phyloP scores from a whole-genome alignment of 2,888 invertebrate genomes.

The Nebria brevicollis region DNA sequence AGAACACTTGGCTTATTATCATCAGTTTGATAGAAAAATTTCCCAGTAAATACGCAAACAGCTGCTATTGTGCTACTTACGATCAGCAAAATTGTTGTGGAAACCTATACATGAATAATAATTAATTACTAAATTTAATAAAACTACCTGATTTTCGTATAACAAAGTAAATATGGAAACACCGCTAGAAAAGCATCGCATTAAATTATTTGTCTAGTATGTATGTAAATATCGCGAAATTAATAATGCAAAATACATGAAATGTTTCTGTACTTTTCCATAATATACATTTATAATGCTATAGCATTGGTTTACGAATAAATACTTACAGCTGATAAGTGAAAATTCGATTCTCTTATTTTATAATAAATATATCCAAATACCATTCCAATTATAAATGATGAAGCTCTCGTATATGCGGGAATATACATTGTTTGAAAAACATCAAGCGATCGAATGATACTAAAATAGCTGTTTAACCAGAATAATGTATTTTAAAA shows the following conservation, averaged over 20 bases:
- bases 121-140: neutral
- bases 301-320: neutral
- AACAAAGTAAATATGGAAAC: no score
- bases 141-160: no score
- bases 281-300: no score
- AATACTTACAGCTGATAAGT: conserved; percentile 58
- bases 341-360: conserved; percentile 55
- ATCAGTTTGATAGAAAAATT: conserved; percentile 64
- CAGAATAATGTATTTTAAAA: neutral
- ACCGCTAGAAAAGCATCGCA: no score
- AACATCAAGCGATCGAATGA: conserved; percentile 11
- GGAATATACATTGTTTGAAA: conserved; percentile 31
- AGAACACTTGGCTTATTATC: conserved; percentile 64
- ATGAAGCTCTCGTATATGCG: conserved; percentile 69
- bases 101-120: conserved; percentile 18
- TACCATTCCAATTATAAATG: conserved; percentile 70
- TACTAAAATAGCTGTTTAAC: conserved; percentile 19
- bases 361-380: conserved; percentile 65
- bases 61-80: conserved; percentile 63
- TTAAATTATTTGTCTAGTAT: no score
- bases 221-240: no score
- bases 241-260: no score
- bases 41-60: conserved; percentile 63
- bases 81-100: conserved; percentile 48
- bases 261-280: no score